phyloP scores from a whole-genome alignment of 2,113 vertebrate genomes.

The Haemorhous mexicanus region DNA sequence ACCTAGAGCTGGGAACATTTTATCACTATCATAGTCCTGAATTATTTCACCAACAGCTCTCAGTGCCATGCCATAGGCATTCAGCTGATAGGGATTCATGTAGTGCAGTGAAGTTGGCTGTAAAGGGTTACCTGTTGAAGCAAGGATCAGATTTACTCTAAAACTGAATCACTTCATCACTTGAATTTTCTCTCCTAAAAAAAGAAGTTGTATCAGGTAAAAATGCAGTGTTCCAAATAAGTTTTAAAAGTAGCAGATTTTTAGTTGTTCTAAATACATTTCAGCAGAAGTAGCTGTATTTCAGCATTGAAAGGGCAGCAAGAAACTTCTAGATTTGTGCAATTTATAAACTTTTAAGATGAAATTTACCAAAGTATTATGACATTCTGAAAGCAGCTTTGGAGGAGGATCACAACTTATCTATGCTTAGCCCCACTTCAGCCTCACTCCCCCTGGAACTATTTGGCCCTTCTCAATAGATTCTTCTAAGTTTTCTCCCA shows the following conservation, averaged over 20 bases:
- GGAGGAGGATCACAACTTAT: neutral
- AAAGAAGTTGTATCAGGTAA: neutral
- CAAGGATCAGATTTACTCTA: constrained; percentile 3
- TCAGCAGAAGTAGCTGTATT: neutral
- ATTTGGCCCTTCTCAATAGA: neutral
- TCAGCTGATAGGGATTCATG: constrained; percentile 96
- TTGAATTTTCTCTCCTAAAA: neutral
- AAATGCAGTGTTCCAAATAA: neutral
- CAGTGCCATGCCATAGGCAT: constrained; percentile 94
- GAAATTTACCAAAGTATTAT: neutral
- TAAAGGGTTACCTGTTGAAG: constrained; percentile 88
- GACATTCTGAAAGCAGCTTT: neutral
- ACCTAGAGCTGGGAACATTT: constrained; percentile 97
- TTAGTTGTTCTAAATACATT: neutral
- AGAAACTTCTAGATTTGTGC: neutral
- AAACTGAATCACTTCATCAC: neutral
- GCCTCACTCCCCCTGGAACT: neutral
- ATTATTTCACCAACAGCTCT: constrained; percentile 97
- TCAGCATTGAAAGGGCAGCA: neutral
- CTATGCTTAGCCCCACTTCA: neutral
- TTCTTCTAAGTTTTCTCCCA: neutral
- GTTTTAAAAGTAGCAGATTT: neutral
- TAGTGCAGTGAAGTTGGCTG: constrained; percentile 97
- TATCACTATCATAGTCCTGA: constrained; percentile 98
- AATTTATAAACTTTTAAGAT: neutral